These are phyloP conservation scores for Kradibia gibbosae DNA, from an alignment of 1,140 invertebrate species.

Conservation along the genomic window DNA sequence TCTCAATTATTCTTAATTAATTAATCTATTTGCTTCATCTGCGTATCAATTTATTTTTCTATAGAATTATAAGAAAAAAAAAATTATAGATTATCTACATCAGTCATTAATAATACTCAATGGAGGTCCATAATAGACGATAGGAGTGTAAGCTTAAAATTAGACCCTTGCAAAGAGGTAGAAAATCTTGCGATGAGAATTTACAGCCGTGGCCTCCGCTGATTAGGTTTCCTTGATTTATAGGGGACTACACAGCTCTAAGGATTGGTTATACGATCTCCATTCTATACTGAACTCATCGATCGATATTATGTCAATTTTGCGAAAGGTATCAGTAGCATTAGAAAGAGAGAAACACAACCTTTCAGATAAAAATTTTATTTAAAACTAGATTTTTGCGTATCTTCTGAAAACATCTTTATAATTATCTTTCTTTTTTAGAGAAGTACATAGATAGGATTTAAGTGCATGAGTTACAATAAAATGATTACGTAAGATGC, in stretches of 20 bases:
- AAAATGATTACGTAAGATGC: too few species aligned
- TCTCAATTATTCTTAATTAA: background rate
- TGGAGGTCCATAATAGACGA: conserved; percentile 32
- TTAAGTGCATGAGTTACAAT: too few species aligned
- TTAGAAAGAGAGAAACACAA: background rate
- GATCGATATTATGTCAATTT: conserved; percentile 26
- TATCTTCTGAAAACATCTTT: too few species aligned
- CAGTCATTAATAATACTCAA: conserved; percentile 49
- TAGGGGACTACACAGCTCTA: conserved; percentile 36
- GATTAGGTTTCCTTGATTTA: conserved; percentile 50
- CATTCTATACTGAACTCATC: background rate
- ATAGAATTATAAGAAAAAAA: background rate
- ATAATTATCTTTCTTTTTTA: too few species aligned
- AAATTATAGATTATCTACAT: background rate
- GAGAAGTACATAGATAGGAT: too few species aligned
- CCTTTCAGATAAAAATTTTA: too few species aligned
- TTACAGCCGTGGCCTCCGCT: conserved; percentile 37
- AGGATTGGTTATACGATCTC: background rate
- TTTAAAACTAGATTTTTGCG: too few species aligned
- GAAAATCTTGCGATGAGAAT: conserved; percentile 51
- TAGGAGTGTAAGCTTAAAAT: conserved; percentile 30
- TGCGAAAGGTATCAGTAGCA: background rate
- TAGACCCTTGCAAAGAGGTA: conserved; percentile 32
- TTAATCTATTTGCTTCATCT: background rate
- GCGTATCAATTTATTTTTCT: background rate